A percentile compares a stretch with the other conserved stretches of the same genome.
Evolutionary conservation across 1,140 invertebrate genomes (phyloP).

Genomic region (Drosophila takahashii): DNA sequence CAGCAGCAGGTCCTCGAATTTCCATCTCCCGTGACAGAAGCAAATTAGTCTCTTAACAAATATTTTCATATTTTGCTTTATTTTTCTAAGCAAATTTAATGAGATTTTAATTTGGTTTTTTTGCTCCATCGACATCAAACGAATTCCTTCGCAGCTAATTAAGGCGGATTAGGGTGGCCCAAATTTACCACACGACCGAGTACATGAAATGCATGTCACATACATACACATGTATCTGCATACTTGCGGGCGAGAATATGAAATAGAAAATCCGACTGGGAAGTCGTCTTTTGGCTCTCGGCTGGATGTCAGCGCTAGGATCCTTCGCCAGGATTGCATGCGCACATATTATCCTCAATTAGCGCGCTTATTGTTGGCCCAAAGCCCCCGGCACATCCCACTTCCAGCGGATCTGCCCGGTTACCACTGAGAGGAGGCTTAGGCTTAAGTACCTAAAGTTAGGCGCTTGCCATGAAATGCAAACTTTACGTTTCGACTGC

Average conservation of each 20-base stretch:
- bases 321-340: slow-evolving; percentile 20
- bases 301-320: slow-evolving; percentile 18
- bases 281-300: slow-evolving; percentile 22
- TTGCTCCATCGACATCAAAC: slow-evolving; percentile 63
- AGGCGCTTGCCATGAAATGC: slow-evolving; percentile 69
- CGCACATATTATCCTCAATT: slow-evolving; percentile 76
- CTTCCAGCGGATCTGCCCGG: not conserved
- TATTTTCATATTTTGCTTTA: slow-evolving; percentile 32
- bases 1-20: not conserved
- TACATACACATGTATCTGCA: slow-evolving; percentile 2
- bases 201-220: not conserved
- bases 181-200: slow-evolving; percentile 17
- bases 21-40: slow-evolving; percentile 3
- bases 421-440: slow-evolving; percentile 63
- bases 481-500: slow-evolving; percentile 75
- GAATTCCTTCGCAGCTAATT: slow-evolving; percentile 64
- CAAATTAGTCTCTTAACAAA: slow-evolving; percentile 53
- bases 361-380: slow-evolving; percentile 75
- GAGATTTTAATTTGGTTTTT: slow-evolving; percentile 55
- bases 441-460: slow-evolving; percentile 77
- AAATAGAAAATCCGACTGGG: slow-evolving; percentile 28
- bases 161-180: slow-evolving; percentile 56
- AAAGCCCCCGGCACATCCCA: not conserved
- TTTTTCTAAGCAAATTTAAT: slow-evolving; percentile 57
- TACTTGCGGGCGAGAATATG: slow-evolving; percentile 14